These are phyloP conservation scores for Rhabdomys dilectus DNA, from an alignment of 2,113 vertebrate genomes.

Conservation along the genomic window DNA sequence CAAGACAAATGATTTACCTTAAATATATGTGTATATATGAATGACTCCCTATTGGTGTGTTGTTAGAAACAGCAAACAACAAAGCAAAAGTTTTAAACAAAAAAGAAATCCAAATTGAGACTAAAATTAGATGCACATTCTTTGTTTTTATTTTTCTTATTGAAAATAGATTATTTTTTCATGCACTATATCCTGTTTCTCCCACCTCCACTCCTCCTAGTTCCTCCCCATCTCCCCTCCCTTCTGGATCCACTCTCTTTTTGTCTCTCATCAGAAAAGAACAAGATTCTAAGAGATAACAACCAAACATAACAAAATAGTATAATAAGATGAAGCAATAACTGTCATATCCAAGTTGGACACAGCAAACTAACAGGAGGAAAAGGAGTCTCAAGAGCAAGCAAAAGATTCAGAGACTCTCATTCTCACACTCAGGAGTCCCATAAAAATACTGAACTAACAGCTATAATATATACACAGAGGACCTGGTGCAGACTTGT, in stretches of 20 bases:
- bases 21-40: not conserved
- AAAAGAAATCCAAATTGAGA: slow-evolving; percentile 37
- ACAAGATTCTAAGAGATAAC: not conserved
- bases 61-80: not conserved
- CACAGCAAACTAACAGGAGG: not conserved
- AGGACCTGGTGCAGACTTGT: not conserved
- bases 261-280: not conserved
- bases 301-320: not conserved
- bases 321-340: not conserved
- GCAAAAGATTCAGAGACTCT: not conserved
- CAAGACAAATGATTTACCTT: not conserved
- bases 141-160: not conserved
- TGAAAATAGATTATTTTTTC: not conserved
- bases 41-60: not conserved
- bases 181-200: not conserved
- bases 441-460: not conserved
- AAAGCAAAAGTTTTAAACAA: not conserved
- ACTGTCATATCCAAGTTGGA: not conserved
- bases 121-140: slow-evolving; percentile 46
- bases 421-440: not conserved
- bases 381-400: not conserved
- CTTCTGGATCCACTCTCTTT: not conserved
- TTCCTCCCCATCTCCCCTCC: not conserved
- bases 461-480: not conserved
- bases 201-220: not conserved